A percentile compares a stretch with the other conserved stretches of the same genome.
Conservation (phyloP, 2,797 vertebrate species). For the Yasuhikotakia modesta region DNA sequence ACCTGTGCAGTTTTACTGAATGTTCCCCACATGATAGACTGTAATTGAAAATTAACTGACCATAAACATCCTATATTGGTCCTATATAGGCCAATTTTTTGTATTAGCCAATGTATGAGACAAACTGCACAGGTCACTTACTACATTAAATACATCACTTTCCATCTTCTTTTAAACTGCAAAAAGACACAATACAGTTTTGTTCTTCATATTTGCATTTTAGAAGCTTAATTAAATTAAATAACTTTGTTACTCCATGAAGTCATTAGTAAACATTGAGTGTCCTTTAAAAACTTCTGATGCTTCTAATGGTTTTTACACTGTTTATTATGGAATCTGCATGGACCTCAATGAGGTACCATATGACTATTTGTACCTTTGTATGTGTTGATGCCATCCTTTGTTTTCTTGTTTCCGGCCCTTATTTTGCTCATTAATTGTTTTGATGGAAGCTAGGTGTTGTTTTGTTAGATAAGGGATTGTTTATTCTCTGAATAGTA, state of each 20-base stretch:
- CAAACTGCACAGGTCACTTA: too few relatives aligned
- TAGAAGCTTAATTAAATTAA: neutral
- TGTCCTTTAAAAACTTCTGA: too few relatives aligned
- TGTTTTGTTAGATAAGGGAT: conserved; percentile 27
- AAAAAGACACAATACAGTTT: too few relatives aligned
- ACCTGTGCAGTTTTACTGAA: neutral
- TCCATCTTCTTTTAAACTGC: too few relatives aligned
- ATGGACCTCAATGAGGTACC: neutral
- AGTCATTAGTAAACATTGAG: too few relatives aligned
- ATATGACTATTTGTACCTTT: neutral
- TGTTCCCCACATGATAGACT: neutral
- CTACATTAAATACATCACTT: too few relatives aligned
- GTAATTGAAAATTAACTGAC: too few relatives aligned
- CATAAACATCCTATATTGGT: too few relatives aligned
- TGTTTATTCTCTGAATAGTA: conserved; percentile 31
- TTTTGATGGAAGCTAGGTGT: conserved; percentile 38
- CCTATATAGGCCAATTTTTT: too few relatives aligned
- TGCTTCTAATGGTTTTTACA: too few relatives aligned
- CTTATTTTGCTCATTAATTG: conserved; percentile 32
- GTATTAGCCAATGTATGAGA: too few relatives aligned
- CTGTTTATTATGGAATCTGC: neutral
- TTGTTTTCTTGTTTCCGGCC: conserved; percentile 10
- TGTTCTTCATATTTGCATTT: neutral
- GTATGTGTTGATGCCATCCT: neutral
- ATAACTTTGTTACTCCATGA: too few relatives aligned